phyloP scores from a whole-genome alignment of 2,888 invertebrate species.

The Polydrusus tereticollis region DNA sequence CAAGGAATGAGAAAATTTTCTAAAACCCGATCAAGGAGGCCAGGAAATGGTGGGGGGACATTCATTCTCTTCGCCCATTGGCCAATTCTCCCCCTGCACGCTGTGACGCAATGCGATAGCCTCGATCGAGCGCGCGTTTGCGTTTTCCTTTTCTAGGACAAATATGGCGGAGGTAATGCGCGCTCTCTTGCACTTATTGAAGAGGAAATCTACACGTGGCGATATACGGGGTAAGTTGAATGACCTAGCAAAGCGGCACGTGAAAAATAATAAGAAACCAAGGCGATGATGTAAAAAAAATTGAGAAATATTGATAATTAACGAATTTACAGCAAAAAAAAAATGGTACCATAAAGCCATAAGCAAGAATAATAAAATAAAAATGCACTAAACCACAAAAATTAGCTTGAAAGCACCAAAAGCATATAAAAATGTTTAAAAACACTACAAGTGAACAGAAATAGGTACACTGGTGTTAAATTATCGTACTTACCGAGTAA shows the following conservation, averaged over 20 bases:
- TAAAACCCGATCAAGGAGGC: conserved; percentile 54
- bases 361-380: too few species aligned
- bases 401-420: too few species aligned
- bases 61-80: conserved; percentile 54
- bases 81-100: conserved; percentile 53
- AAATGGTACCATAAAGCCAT: too few species aligned
- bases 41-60: conserved; percentile 50
- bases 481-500: background rate
- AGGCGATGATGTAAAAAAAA: background rate
- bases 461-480: too few species aligned
- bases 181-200: conserved; percentile 54
- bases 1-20: conserved; percentile 64
- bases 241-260: conserved; percentile 60
- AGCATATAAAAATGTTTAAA: too few species aligned
- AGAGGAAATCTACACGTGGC: conserved; percentile 58
- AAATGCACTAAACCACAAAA: too few species aligned
- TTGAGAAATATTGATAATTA: too few species aligned
- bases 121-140: conserved; percentile 52
- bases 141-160: conserved; percentile 49
- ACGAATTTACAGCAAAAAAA: too few species aligned
- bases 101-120: conserved; percentile 61
- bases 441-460: too few species aligned
- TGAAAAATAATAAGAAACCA: conserved; percentile 27
- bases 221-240: conserved; percentile 53
- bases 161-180: conserved; percentile 48